Conservation (phyloP, 2,113 vertebrate genomes). For the Sapayoa aenigma region DNA sequence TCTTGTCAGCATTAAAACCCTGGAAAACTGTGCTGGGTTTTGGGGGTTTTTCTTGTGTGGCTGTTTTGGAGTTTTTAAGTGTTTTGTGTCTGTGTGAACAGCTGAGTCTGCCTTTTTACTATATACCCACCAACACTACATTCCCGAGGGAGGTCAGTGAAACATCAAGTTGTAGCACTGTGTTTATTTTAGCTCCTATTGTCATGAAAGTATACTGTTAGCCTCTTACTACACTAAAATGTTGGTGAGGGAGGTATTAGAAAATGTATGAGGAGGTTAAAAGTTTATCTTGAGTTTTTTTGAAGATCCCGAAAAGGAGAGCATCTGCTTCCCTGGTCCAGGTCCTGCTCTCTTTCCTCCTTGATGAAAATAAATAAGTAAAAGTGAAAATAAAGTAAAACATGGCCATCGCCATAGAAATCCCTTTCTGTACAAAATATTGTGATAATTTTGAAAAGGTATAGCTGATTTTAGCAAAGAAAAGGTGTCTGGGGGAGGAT, state of each 20-base stretch:
- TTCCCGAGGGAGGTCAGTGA: background rate
- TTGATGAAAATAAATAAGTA: background rate
- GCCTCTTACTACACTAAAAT: background rate
- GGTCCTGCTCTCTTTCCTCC: background rate
- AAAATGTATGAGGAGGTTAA: background rate
- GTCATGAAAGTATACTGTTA: background rate
- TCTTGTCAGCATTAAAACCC: background rate
- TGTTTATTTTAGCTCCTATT: background rate
- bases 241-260: background rate
- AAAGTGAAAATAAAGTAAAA: background rate
- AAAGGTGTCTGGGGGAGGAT: background rate
- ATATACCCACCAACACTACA: background rate
- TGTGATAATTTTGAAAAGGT: background rate
- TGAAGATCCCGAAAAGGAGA: background rate
- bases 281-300: background rate
- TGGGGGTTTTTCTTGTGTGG: background rate
- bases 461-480: background rate
- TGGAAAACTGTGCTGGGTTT: background rate
- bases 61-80: background rate
- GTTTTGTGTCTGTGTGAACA: background rate
- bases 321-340: background rate
- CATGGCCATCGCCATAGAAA: background rate
- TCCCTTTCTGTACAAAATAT: background rate
- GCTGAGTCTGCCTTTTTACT: background rate
- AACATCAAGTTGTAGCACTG: background rate